These are phyloP conservation scores for Picathartes gymnocephalus DNA, from an alignment of 2,113 vertebrate genomes.

Conservation along the genomic window DNA sequence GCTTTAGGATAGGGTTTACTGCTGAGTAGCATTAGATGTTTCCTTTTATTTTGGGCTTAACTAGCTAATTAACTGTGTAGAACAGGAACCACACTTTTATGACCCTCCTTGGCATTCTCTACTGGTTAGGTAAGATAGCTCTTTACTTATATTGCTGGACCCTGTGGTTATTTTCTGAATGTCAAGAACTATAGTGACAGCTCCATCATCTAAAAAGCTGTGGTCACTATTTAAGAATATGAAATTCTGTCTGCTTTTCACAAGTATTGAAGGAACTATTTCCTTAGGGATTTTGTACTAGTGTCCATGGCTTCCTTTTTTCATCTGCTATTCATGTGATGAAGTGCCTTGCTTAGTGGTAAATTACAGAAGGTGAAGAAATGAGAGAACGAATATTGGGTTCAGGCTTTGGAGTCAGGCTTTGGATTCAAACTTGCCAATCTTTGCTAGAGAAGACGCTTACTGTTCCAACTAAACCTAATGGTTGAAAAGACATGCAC, in stretches of 20 bases:
- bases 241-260: too few relatives aligned
- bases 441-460: background rate
- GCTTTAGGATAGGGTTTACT: background rate
- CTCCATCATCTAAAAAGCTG: too few relatives aligned
- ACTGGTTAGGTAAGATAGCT: background rate
- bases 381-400: too few relatives aligned
- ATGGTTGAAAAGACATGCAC: accelerated
- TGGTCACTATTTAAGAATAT: too few relatives aligned
- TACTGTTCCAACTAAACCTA: background rate
- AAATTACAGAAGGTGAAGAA: too few relatives aligned
- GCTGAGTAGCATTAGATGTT: background rate
- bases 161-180: background rate
- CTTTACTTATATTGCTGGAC: background rate
- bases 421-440: background rate
- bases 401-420: background rate
- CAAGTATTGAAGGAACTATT: too few relatives aligned
- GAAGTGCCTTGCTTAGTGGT: too few relatives aligned
- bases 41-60: background rate
- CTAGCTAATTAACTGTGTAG: background rate
- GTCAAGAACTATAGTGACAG: too few relatives aligned
- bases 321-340: too few relatives aligned
- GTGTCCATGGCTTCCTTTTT: too few relatives aligned
- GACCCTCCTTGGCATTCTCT: background rate
- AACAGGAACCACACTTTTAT: background rate
- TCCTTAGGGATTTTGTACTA: too few relatives aligned